Evolutionary conservation across 2,797 vertebrate species (phyloP), one percentile per base, ranked within the genome.

Genomic region (Propithecus perrieri): DNA sequence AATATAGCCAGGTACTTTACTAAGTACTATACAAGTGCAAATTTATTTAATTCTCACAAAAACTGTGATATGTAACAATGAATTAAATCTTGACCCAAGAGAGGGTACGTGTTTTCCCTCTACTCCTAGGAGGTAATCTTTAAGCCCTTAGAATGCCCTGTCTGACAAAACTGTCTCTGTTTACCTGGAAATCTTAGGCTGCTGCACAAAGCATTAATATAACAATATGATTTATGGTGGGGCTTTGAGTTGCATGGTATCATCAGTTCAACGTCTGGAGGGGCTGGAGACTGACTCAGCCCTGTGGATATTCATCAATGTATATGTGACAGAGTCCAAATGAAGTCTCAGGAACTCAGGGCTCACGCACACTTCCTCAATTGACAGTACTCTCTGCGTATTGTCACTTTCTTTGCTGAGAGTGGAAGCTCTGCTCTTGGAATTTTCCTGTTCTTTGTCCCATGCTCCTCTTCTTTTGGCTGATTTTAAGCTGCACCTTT

Each of bases 401-500:
- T 2, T 0, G 20, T 48, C 26, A 53, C 6, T 26, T 0, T 43
- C 0, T 0, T 17, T 24, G 20, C 30, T 43, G 61, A 33, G 75
- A 11, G 5, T 10, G n/a, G 38, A 59, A 55, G 5, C 5, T 63
- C 6, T 12, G 22, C 5, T 24, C 93, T 78, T 55, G 43, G 4
- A 79, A 69, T 26, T 65, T 35, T 53, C 50, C 89, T 35, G 22
- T 15, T 28, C 13, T 87, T 22, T 57, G 1, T 2, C 53, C 41
- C 7, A 48, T 18, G 35, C 10, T 57, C 81, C 12, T 83, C 50
- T 30, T 93, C 38, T 69, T 11, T 61, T 72, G 24, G 12, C 10
- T 76, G 85, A 74, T 75, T 81, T 94, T 28, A 93, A 76, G n/a
- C n/a, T 55, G 11, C 50, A 46, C 33, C 13, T 85, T 89, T 86